Evolutionary conservation across 2,888 invertebrate species (phyloP).

Genomic region (Hylaea fasciaria): DNA sequence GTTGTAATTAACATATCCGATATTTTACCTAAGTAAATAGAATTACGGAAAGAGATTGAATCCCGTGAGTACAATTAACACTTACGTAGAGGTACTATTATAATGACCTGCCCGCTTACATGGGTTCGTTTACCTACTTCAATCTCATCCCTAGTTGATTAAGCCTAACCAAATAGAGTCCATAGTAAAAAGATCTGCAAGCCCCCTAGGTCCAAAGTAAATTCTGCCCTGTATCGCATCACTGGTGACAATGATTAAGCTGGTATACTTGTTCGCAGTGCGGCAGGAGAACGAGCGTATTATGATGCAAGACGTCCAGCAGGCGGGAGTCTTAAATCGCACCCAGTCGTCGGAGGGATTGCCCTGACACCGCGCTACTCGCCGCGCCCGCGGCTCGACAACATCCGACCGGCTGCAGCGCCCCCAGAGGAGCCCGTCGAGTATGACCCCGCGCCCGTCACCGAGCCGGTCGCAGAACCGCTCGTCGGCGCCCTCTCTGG

Average conservation of each 20-base stretch:
- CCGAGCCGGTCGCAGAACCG: conserved; percentile 46
- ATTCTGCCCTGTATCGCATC: conserved; percentile 42
- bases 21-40: conserved; percentile 37
- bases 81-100: conserved; percentile 29
- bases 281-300: conserved; percentile 95
- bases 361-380: conserved; percentile 84
- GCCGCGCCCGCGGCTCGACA: conserved; percentile 78
- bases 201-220: conserved; percentile 42
- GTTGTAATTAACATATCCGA: conserved; percentile 44
- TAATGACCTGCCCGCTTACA: conserved; percentile 23
- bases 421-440: conserved; percentile 76
- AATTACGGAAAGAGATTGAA: conserved; percentile 32
- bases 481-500: conserved; percentile 43
- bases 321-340: conserved; percentile 84
- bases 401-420: conserved; percentile 78
- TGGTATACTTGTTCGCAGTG: conserved; percentile 86
- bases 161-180: conserved; percentile 29
- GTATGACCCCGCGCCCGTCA: conserved; percentile 50
- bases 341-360: conserved; percentile 83
- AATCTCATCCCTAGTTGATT: conserved; percentile 23
- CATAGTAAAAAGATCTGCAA: conserved; percentile 22
- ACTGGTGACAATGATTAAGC: conserved; percentile 65
- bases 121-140: conserved; percentile 26
- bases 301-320: conserved; percentile 91
- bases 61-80: conserved; percentile 27